Evolutionary conservation across 1,140 invertebrate species (phyloP).

Genomic region (Wiebesia pumilae): DNA sequence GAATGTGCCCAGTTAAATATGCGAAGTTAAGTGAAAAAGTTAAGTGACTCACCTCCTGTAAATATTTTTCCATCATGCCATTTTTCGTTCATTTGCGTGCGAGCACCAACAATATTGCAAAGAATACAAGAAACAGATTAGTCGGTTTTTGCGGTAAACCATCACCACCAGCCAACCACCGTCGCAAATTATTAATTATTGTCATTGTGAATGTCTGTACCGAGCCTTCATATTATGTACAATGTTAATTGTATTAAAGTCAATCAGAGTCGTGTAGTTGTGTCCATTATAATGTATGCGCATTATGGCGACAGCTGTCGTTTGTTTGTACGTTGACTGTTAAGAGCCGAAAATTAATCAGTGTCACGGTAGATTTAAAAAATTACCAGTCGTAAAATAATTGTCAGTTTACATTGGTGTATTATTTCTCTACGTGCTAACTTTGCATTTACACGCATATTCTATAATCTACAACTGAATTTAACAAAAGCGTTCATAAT

Average conservation of each 20-base stretch:
- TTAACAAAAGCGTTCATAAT: not conserved
- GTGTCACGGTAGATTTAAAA: conserved; percentile 9
- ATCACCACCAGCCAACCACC: conserved; percentile 65
- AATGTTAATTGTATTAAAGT: conserved; percentile 38
- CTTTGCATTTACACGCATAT: not conserved
- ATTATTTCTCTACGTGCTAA: not conserved
- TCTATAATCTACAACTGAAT: not conserved
- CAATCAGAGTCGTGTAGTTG: conserved; percentile 3
- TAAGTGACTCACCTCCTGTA: conserved; percentile 63
- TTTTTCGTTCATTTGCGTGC: conserved; percentile 72
- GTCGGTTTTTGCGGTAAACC: conserved; percentile 67
- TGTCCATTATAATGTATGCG: not conserved
- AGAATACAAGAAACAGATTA: conserved; percentile 75
- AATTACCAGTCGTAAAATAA: conserved; percentile 6
- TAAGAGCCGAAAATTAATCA: conserved; percentile 39
- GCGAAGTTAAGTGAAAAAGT: conserved; percentile 59
- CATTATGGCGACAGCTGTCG: not conserved
- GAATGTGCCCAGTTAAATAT: conserved; percentile 28
- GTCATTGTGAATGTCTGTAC: conserved; percentile 45
- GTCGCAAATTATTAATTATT: conserved; percentile 47
- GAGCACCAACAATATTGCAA: conserved; percentile 75
- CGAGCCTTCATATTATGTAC: conserved; percentile 21
- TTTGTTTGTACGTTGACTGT: not conserved
- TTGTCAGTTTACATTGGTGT: conserved; percentile 11
- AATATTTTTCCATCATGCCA: conserved; percentile 72